These are phyloP conservation scores for Peromyscus polionotus DNA, from an alignment of 2,113 vertebrate species.

Conservation along the genomic window DNA sequence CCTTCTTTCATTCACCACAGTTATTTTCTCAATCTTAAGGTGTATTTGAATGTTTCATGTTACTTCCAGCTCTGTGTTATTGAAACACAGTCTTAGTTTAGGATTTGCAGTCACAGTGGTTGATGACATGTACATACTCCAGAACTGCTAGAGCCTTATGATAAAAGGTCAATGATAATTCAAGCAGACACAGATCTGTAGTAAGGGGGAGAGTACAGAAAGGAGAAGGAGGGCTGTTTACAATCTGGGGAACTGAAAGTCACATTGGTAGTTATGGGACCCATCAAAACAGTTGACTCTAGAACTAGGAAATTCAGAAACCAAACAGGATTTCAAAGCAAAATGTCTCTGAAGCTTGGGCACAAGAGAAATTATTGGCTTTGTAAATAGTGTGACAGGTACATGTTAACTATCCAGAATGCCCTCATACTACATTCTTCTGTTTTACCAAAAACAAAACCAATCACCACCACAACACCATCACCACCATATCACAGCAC, in stretches of 20 bases:
- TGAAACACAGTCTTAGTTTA: not conserved
- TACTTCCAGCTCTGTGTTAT: not conserved
- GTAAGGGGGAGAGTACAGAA: not conserved
- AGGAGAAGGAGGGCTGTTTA: accelerated
- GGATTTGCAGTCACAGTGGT: not conserved
- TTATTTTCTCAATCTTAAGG: not conserved
- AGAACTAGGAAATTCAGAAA: not conserved
- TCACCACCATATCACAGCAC: not conserved
- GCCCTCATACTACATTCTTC: not conserved
- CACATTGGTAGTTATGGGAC: not conserved
- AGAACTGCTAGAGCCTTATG: not conserved
- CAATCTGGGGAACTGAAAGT: not conserved
- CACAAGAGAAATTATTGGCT: not conserved
- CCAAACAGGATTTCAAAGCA: not conserved
- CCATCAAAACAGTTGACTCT: not conserved
- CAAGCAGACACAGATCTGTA: not conserved
- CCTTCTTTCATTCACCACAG: too few species aligned
- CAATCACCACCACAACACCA: not conserved
- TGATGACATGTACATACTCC: not conserved
- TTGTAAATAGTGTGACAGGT: not conserved
- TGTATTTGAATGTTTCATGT: not conserved
- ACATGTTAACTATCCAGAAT: not conserved
- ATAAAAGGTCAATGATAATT: not conserved
- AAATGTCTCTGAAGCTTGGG: not conserved
- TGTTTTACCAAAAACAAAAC: not conserved